phyloP scores from a whole-genome alignment of 1,140 invertebrate genomes.

The Drosophila tani region DNA sequence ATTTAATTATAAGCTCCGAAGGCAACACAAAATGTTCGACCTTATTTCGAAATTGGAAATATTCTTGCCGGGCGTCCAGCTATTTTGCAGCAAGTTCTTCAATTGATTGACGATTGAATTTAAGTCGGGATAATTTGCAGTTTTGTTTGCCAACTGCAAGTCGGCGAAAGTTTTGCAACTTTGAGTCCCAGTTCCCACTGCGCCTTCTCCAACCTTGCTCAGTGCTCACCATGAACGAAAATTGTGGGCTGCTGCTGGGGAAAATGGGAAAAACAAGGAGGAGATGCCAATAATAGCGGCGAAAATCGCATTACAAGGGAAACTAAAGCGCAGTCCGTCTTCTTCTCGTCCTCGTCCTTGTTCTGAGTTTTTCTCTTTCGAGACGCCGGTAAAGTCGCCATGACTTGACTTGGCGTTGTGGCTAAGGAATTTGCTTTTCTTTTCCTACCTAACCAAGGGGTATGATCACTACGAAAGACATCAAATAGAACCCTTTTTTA shows the following conservation, averaged over 20 bases:
- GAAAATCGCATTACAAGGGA: slow-evolving; percentile 57
- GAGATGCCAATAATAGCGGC: slow-evolving; percentile 37
- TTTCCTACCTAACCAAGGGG: background rate
- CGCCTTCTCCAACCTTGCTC: slow-evolving; percentile 9
- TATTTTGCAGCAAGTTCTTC: slow-evolving; percentile 7
- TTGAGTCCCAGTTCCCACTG: slow-evolving; percentile 8
- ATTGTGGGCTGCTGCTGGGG: slow-evolving; percentile 9
- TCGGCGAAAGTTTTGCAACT: slow-evolving; percentile 31
- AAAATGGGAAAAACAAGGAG: background rate
- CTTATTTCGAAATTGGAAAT: background rate
- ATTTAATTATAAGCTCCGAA: too few species aligned
- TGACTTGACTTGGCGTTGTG: slow-evolving; percentile 21
- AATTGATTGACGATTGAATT: slow-evolving; percentile 37
- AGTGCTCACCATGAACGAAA: slow-evolving; percentile 12
- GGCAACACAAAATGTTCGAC: too few species aligned
- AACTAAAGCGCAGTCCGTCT: slow-evolving; percentile 25
- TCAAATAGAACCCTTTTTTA: too few species aligned
- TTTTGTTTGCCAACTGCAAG: slow-evolving; percentile 32
- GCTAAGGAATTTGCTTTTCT: slow-evolving; percentile 26
- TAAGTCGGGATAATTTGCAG: slow-evolving; percentile 7
- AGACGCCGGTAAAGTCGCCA: slow-evolving; percentile 33
- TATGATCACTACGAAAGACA: background rate
- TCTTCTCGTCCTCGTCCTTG: slow-evolving; percentile 8
- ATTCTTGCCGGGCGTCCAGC: background rate
- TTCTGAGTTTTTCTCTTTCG: slow-evolving; percentile 5